Evolutionary conservation across 2,113 vertebrate genomes (phyloP).

Genomic region (Muscicapa adusta): DNA sequence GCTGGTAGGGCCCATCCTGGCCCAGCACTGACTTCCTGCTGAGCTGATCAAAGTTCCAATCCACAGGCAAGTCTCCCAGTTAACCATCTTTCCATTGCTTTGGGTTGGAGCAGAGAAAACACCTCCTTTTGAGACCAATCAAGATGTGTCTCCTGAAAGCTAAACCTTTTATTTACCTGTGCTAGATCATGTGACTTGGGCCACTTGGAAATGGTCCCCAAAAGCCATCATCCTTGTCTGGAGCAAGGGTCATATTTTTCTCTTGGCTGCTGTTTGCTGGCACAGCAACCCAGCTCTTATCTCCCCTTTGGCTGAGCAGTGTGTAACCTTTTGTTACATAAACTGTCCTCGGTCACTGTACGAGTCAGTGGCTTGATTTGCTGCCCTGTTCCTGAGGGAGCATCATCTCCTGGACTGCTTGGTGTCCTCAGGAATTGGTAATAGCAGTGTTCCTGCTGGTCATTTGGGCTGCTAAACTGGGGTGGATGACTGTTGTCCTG

Average conservation of each 20-base stretch:
- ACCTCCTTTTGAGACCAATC: background rate
- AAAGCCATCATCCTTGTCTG: background rate
- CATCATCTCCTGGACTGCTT: background rate
- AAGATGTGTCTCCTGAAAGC: background rate
- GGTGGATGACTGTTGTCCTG: background rate
- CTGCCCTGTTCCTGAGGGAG: background rate
- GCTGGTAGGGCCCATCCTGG: background rate
- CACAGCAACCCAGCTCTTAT: background rate
- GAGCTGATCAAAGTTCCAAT: background rate
- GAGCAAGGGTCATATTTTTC: background rate
- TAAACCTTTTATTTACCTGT: background rate
- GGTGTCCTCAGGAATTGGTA: background rate
- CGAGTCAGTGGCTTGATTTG: background rate
- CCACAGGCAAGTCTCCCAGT: background rate
- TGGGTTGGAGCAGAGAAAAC: background rate
- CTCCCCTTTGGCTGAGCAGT: background rate
- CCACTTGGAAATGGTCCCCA: background rate
- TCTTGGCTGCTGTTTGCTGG: background rate
- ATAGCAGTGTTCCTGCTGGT: background rate
- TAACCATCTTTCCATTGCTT: background rate
- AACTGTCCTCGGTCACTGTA: accelerated
- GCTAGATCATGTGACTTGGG: background rate
- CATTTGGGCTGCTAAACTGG: background rate
- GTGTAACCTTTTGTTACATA: background rate
- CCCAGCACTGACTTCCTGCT: background rate